Conservation (phyloP, 2,797 vertebrate genomes). For the Sciaenops ocellatus region DNA sequence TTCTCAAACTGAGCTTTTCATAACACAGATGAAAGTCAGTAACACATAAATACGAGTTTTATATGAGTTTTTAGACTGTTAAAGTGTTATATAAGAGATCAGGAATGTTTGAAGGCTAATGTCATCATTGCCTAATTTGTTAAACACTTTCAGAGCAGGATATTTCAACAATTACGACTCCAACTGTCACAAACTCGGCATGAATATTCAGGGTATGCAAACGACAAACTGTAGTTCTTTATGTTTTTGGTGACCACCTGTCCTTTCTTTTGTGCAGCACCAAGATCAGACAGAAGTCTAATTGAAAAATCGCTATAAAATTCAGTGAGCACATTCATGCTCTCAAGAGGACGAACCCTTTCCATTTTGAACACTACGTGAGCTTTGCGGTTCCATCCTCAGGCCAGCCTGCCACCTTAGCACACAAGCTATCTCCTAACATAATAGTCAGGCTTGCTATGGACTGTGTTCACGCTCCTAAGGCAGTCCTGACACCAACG, state of each 20-base stretch:
- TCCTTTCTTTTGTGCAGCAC: not conserved
- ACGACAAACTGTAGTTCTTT: not conserved
- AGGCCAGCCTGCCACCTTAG: not conserved
- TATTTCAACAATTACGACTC: not conserved
- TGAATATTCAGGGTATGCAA: not conserved
- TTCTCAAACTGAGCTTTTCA: not conserved
- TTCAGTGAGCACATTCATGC: not conserved
- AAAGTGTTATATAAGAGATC: not conserved
- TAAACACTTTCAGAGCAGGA: not conserved
- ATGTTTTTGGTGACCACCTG: not conserved
- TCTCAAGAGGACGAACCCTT: constrained; percentile 15
- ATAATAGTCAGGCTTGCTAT: constrained; percentile 5
- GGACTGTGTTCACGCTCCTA: not conserved
- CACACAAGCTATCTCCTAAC: constrained; percentile 14
- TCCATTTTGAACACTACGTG: not conserved
- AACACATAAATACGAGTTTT: not conserved
- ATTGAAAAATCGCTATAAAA: not conserved
- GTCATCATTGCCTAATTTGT: not conserved
- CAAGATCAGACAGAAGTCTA: not conserved
- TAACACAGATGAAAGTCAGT: not conserved
- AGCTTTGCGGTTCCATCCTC: not conserved
- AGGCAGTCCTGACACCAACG: not conserved
- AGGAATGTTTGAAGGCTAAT: not conserved
- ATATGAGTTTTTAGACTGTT: not conserved
- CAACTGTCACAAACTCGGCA: not conserved